Evolutionary conservation across 1,140 invertebrate species (phyloP).

Genomic region (Zaprionus africanus): DNA sequence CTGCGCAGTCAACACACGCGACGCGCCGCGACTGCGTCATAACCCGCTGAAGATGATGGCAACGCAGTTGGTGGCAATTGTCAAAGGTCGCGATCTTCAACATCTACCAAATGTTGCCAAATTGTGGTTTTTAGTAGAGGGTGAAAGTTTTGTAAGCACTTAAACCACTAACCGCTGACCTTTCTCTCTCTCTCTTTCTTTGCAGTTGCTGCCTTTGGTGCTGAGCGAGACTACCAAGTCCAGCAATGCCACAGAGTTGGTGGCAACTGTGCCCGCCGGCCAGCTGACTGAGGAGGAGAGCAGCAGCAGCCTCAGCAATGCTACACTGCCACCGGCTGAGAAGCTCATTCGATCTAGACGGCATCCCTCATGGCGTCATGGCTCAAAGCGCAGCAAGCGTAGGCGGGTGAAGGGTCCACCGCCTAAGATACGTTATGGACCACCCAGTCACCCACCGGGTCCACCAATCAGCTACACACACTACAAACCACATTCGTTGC

Average conservation of each 20-base stretch:
- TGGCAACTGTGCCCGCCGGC: not conserved
- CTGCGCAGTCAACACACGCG: not conserved
- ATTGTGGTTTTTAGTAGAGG: conserved; percentile 20
- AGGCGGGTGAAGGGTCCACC: conserved; percentile 55
- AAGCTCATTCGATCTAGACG: conserved; percentile 65
- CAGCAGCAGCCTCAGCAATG: not conserved
- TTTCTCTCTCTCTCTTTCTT: not conserved
- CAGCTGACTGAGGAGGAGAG: not conserved
- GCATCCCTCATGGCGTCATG: conserved; percentile 56
- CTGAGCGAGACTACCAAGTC: conserved; percentile 4
- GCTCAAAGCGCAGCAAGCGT: conserved; percentile 55
- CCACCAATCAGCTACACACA: conserved; percentile 33
- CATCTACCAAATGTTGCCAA: conserved; percentile 18
- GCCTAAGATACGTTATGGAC: conserved; percentile 69
- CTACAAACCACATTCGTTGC: conserved; percentile 49
- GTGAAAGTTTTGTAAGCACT: conserved; percentile 17
- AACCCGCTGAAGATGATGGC: not conserved
- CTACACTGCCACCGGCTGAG: conserved; percentile 51
- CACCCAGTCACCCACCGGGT: conserved; percentile 46
- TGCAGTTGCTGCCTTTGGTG: conserved; percentile 13
- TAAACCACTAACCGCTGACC: conserved; percentile 13
- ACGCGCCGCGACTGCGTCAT: conserved; percentile 1
- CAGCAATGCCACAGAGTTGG: conserved; percentile 8
- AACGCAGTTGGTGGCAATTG: conserved; percentile 6
- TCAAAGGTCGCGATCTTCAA: conserved; percentile 25